phyloP scores from a whole-genome alignment of 1,140 invertebrate genomes.

The Sitobion miscanthi region DNA sequence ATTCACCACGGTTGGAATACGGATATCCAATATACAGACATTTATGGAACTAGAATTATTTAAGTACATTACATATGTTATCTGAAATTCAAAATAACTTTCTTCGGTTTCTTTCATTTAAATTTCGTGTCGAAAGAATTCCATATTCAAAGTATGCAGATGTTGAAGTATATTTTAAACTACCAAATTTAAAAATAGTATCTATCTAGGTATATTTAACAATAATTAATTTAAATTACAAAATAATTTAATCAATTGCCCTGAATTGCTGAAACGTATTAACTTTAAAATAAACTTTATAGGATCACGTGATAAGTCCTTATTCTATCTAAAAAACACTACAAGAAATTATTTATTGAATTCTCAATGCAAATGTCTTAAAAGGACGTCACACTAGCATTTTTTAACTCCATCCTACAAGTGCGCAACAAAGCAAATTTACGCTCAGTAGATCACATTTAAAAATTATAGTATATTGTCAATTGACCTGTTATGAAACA shows the following conservation, averaged over 20 bases:
- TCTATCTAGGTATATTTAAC: neutral
- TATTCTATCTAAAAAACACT: neutral
- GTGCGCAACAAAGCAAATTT: too few relatives aligned
- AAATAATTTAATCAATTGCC: neutral
- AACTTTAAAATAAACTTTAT: neutral
- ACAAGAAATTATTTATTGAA: neutral
- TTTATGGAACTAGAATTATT: too few relatives aligned
- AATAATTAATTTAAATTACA: neutral
- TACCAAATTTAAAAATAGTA: neutral
- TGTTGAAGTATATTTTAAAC: neutral
- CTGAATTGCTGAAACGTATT: neutral
- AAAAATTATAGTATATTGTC: too few relatives aligned
- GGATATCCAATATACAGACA: too few relatives aligned
- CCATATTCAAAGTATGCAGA: neutral
- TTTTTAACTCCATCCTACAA: too few relatives aligned
- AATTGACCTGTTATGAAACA: too few relatives aligned
- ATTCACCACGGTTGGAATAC: neutral
- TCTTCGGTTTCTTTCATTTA: neutral
- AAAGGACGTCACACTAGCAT: neutral
- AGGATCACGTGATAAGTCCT: neutral
- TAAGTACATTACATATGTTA: too few relatives aligned
- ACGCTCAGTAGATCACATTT: too few relatives aligned
- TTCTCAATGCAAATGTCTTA: neutral
- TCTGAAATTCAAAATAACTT: neutral
- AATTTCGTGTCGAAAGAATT: neutral